These are phyloP conservation scores for Amiota mariae DNA, from an alignment of 2,888 invertebrate species.

Conservation along the genomic window DNA sequence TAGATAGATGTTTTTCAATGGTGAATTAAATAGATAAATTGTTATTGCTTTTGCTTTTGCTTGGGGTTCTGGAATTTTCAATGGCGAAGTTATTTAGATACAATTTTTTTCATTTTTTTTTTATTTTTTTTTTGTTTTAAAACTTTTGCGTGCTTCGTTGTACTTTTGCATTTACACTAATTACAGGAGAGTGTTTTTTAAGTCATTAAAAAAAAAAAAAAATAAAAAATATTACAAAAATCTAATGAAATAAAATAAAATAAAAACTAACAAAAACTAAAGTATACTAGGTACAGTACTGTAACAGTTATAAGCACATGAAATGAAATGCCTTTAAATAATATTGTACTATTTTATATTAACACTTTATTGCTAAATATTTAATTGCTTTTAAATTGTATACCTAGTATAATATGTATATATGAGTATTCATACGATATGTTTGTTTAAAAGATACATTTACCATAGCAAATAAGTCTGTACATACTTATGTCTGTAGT, in stretches of 20 bases:
- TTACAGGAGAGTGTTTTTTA: neutral
- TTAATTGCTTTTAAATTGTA: neutral
- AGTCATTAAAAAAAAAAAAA: neutral
- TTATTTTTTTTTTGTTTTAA: neutral
- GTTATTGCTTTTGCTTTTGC: slow-evolving; percentile 12
- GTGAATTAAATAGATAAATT: neutral
- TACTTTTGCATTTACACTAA: slow-evolving; percentile 18
- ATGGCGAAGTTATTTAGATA: slow-evolving; percentile 8
- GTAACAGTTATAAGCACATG: too few species aligned
- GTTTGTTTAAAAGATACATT: neutral
- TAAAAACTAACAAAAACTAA: neutral
- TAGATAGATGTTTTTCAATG: neutral
- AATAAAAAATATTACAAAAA: neutral
- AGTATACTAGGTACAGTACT: too few species aligned
- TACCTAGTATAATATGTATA: too few species aligned
- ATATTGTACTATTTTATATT: too few species aligned
- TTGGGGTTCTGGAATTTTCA: slow-evolving; percentile 2
- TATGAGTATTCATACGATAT: neutral
- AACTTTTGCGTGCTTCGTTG: slow-evolving; percentile 24
- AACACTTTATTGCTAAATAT: too few species aligned
- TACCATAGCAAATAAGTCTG: too few species aligned
- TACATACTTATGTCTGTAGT: too few species aligned
- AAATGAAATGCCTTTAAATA: too few species aligned
- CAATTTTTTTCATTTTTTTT: neutral
- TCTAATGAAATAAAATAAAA: neutral